A percentile compares a stretch with the other conserved stretches of the same genome.
These are phyloP conservation scores for Sebastes matsubarae DNA, from an alignment of 2,797 vertebrate species.

Conservation along the genomic window DNA sequence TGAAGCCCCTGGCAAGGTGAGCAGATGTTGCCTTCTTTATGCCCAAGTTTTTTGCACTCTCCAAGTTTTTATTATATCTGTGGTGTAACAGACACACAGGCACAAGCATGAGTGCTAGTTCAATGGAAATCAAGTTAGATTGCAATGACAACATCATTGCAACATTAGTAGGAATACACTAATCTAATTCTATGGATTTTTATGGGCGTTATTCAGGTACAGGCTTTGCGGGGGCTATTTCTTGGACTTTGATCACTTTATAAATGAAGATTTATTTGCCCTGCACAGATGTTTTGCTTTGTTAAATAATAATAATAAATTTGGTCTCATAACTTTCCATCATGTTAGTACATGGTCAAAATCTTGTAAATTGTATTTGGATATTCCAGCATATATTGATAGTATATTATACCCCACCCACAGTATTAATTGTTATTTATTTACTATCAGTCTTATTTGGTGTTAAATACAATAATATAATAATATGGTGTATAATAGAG, in stretches of 20 bases:
- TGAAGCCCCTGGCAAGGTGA: slow-evolving; percentile 89
- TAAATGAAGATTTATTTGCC: not conserved
- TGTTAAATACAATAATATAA: no score
- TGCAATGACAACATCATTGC: not conserved
- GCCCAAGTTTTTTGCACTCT: slow-evolving; percentile 90
- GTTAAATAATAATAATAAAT: no score
- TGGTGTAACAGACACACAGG: not conserved
- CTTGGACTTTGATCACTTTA: not conserved
- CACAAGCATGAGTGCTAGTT: not conserved
- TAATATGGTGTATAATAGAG: no score
- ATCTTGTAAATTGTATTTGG: not conserved
- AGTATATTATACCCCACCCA: not conserved
- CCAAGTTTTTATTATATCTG: slow-evolving; percentile 93
- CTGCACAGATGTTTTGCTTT: not conserved
- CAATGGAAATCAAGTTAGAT: not conserved
- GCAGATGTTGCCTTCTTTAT: slow-evolving; percentile 90
- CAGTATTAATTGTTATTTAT: no score
- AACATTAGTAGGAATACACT: not conserved
- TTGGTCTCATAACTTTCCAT: not conserved
- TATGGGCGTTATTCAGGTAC: slow-evolving; percentile 22
- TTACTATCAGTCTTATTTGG: no score
- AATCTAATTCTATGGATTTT: not conserved
- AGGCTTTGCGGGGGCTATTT: not conserved
- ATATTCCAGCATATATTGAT: not conserved
- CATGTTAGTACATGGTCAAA: not conserved